phyloP scores from a whole-genome alignment of 2,888 invertebrate species.

The Herminia tarsipennalis region DNA sequence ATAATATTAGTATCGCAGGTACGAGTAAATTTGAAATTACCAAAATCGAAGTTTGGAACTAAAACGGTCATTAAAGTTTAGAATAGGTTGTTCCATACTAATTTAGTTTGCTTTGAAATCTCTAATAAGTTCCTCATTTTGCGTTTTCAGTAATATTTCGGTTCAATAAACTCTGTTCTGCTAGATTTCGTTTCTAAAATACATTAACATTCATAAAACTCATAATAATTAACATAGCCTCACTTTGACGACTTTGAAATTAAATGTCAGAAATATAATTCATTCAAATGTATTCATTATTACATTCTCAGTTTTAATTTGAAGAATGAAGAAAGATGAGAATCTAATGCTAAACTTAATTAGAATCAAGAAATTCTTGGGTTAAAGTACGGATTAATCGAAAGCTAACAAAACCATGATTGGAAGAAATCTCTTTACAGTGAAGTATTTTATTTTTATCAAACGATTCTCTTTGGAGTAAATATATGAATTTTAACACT shows the following conservation, averaged over 20 bases:
- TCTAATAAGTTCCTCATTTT: not conserved
- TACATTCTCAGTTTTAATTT: not conserved
- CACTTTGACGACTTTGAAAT: too few species aligned
- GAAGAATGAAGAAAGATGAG: too few species aligned
- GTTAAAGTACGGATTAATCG: not conserved
- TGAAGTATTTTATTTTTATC: not conserved
- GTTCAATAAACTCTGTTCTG: too few species aligned
- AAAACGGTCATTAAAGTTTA: too few species aligned
- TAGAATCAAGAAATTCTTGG: not conserved
- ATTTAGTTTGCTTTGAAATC: not conserved
- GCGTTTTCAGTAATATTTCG: too few species aligned
- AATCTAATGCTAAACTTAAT: not conserved
- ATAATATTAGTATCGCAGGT: too few species aligned
- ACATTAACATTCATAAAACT: too few species aligned
- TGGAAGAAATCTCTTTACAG: not conserved
- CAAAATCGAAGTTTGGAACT: not conserved
- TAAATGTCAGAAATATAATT: not conserved
- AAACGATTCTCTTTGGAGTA: not conserved
- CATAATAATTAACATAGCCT: too few species aligned
- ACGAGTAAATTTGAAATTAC: not conserved
- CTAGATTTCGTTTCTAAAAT: too few species aligned
- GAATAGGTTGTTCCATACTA: not conserved
- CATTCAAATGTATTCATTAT: not conserved
- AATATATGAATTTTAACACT: too few species aligned
- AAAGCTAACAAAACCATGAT: not conserved